Base-by-base conservation (phyloP, 1,140 invertebrate species). In the Diplogasteroides magnus region DNA sequence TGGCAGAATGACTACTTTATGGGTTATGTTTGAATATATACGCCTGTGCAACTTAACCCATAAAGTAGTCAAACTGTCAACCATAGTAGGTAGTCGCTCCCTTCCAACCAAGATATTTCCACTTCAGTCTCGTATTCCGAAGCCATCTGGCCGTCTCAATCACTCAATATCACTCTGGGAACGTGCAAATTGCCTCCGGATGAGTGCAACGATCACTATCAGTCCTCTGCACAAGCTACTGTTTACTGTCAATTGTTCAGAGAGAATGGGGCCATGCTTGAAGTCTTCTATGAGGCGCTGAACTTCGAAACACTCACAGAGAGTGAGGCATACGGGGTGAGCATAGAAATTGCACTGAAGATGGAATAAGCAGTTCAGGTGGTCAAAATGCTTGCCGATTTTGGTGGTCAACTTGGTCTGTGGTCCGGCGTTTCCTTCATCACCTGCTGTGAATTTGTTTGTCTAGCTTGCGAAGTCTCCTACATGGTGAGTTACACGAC, bases 381-480 rank as follows among this genome's bases (percentile, higher is more conserved):
- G 48, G 77, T 79, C 1, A 79, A 79, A 68, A 75, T 79, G 77
- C 61, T 79, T 62, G 77, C 77, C 48, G 77, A 79, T 69, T 77
- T 79, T 61, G 77, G 77, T 23, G 74, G 73, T n/a, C 73, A 75
- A 37, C 67, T 75, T 15, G 73, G 73, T 29, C 58, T 75, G 2
- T 75, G 73, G 71, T 62, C 56, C 26, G 77, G 77, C 2, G 72
- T 79, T 14, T 76, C 74, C 29, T 68, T 79, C 15, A 73, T 79
- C 48, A 78, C 77, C 23, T 75, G 72, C 37, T 75, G 70, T 25
- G 77, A 79, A 68, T 77, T 79, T 67, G 29, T 79, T 2, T 79
- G 78, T 68, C 66, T 79, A 0, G 58, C 64, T 2, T 31, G 73
- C 29, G 77, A 78, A 63, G 56, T 77, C 3, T 55, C 77, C 28